Evolutionary conservation across 2,888 invertebrate species (phyloP), one percentile per base, ranked within the genome.

Genomic region (Caenorhabditis macrosperma): DNA sequence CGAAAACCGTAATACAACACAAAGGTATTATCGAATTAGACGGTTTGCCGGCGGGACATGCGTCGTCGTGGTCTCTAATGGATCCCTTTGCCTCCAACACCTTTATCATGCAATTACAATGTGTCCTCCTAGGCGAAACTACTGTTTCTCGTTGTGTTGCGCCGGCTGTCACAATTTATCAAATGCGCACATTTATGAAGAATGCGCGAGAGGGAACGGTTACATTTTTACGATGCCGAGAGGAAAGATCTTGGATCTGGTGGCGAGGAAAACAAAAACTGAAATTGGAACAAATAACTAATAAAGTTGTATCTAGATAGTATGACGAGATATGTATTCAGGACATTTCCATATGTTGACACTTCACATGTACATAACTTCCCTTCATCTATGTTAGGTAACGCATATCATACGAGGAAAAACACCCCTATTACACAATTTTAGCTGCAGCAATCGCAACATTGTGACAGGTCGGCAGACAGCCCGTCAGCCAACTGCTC

Each of bases 1-100:
- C 22, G 50, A 33, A 46, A 48, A 41, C 44, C 57, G 50, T 68
- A 68, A 68, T 59, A 68, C 57, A 67, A 67, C 68, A 68, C 68
- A 68, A 68, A 59, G 68, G 68, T 68, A 68, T 68, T 68, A 68
- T 68, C 68, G 68, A 68, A 68, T 68, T 68, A 68, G 50, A 38
- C 50, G 50, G 61, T 61, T 17, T 33, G n/a, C 17, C 20, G 28
- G 35, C n/a, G 12, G 48, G 35, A 41, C 54, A 52, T 64, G 38
- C 54, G 26, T 24, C 9, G n/a, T n/a, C n/a, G n/a, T n/a, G 15
- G 44, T 35, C 26, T 60, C 55, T 68, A 59, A 50, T 68, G 67
- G 55, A 60, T 57, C 30, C 22, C 7, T 35, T 12, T 17, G 5
- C 12, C 38, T 55, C 35, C 55, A 57, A 67, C 67, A 67, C 68